Conservation (phyloP, 2,113 vertebrate genomes). For the Catharus fuscescens region DNA sequence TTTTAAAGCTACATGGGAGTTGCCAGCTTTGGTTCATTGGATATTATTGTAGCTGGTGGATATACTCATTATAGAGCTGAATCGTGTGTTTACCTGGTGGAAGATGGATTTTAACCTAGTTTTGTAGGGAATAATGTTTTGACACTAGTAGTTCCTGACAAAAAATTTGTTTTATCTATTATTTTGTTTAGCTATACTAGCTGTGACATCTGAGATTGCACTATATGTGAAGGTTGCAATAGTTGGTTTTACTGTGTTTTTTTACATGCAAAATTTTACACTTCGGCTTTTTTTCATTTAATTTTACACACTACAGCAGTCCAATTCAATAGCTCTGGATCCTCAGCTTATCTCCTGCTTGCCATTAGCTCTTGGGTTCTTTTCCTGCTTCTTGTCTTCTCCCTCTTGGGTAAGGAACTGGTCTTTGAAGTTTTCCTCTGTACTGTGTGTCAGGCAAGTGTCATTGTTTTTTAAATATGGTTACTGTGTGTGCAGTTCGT, state of each 20-base stretch:
- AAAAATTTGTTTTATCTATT: neutral
- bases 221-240: constrained; percentile 18
- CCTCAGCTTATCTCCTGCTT: neutral
- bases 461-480: neutral
- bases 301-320: neutral
- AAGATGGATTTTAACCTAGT: neutral
- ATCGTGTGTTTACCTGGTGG: neutral
- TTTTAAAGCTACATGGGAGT: neutral
- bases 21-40: neutral
- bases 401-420: neutral
- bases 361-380: neutral
- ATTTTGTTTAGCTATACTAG: neutral
- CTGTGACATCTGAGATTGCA: constrained; percentile 1
- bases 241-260: neutral
- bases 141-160: neutral
- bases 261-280: neutral
- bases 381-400: neutral
- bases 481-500: neutral
- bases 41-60: neutral
- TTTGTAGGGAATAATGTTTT: neutral
- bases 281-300: neutral
- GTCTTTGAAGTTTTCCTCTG: neutral
- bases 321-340: neutral
- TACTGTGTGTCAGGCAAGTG: neutral
- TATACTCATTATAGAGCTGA: neutral